Conservation (phyloP, 2,113 vertebrate species). For the Rynchops niger region DNA sequence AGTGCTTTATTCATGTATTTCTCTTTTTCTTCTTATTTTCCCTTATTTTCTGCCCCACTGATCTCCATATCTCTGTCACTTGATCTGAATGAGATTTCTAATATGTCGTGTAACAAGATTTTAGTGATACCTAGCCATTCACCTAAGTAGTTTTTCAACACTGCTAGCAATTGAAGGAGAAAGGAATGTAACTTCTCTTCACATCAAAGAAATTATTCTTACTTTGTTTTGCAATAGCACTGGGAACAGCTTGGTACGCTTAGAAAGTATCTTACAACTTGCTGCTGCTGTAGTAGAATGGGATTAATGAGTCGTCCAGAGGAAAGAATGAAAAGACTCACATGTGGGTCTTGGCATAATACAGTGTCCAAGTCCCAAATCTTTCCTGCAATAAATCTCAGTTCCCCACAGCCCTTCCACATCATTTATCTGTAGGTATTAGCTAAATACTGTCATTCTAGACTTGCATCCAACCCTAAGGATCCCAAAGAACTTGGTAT, state of each 20-base stretch:
- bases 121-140: neutral
- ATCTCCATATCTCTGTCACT: neutral
- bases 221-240: neutral
- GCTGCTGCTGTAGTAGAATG: neutral
- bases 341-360: neutral
- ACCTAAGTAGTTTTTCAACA: slow-evolving; percentile 5
- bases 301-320: neutral
- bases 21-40: neutral
- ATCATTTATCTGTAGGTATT: neutral
- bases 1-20: neutral
- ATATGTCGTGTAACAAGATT: neutral
- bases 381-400: neutral
- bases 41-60: neutral
- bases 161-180: neutral
- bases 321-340: neutral
- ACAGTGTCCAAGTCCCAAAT: neutral
- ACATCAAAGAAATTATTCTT: slow-evolving; percentile 1
- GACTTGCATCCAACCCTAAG: neutral
- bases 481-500: neutral
- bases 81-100: neutral
- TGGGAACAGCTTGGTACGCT: neutral
- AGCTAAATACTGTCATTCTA: neutral
- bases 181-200: slow-evolving; percentile 21
- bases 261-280: neutral
- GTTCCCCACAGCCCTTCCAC: neutral